Percentiles rank a stretch among this genome's conserved stretches.
phyloP scores from a whole-genome alignment of 2,113 vertebrate species.

The Progne subis region DNA sequence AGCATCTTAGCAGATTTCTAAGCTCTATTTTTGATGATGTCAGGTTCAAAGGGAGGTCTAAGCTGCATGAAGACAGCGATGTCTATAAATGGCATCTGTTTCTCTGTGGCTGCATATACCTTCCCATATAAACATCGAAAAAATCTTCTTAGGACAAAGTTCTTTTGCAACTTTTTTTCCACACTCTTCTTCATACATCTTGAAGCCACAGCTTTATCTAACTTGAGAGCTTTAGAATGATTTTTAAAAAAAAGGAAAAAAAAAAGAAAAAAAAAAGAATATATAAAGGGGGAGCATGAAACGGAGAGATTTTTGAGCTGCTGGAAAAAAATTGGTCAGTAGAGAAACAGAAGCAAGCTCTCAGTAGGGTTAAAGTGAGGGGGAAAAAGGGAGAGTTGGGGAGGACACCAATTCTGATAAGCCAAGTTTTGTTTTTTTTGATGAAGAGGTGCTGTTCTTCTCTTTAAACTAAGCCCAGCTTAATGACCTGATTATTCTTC shows the following conservation, averaged over 20 bases:
- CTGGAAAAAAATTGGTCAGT: not conserved
- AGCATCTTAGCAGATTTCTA: not conserved
- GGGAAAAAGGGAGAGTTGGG: not conserved
- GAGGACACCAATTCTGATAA: not conserved
- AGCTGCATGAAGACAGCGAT: not conserved
- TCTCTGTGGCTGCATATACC: not conserved
- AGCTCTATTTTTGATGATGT: slow-evolving; percentile 8
- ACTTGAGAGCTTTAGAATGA: not conserved
- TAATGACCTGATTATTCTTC: not conserved
- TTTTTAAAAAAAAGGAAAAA: too few relatives aligned
- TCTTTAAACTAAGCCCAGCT: not conserved
- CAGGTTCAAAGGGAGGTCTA: not conserved
- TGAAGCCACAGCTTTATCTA: not conserved
- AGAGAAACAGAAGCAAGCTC: not conserved
- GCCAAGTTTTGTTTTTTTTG: not conserved
- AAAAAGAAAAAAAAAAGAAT: not conserved
- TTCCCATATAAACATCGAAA: fast-evolving
- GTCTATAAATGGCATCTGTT: not conserved
- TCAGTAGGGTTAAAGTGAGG: not conserved
- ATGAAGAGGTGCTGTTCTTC: not conserved
- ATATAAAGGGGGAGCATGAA: not conserved
- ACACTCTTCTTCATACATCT: not conserved
- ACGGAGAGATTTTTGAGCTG: not conserved
- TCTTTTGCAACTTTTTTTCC: not conserved
- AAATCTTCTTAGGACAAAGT: not conserved